Base-by-base conservation (phyloP, 2,113 vertebrate species). In the Malurus melanocephalus region DNA sequence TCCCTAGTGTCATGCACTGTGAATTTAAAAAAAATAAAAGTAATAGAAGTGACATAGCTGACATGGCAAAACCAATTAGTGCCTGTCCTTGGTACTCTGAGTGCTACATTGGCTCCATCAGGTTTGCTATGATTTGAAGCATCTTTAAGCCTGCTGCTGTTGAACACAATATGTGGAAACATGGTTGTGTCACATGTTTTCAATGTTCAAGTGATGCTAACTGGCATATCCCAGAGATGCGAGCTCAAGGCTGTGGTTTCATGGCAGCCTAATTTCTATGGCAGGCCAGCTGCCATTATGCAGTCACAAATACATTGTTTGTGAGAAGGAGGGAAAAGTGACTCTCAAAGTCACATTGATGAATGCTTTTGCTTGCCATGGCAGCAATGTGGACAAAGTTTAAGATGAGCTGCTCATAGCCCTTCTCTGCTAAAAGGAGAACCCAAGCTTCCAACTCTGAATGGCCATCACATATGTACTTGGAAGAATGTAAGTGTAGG, bases 61-160 rank as follows among this genome's bases (percentile, higher is more conserved):
- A 67, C 57, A 74, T 53, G 57, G 76, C 53, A 83, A 88, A 92
- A 85, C 9, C 35, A 62, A 56, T 80, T 72, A 75, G 26, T 81
- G 55, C 46, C 30, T 76, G 57, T 85, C 64, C 85, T 89, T 80
- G 68, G 67, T 71, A 83, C 49, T 89, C 52, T 66, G 55, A 76
- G 43, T 26, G 35, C 52, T 73, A 42, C 40, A 33, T 1, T 77
- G 49, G 49, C 77, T 86, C 65, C 53, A 52, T 85, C 49, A 82
- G 43, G 11, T 32, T 83, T 95, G 82, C 40, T 87, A 42, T 80
- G 53, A 86, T 91, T 49, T 90, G 45, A 89, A 88, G 85, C 46
- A 85, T 89, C 82, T 83, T 89, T 60, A 85, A 43, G 42, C 71
- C 65, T 68, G 33, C 66, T 88, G 42, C 45, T 86, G 7, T 57